Conservation (phyloP, 2,113 vertebrate genomes). For the Cyanoderma ruficeps region DNA sequence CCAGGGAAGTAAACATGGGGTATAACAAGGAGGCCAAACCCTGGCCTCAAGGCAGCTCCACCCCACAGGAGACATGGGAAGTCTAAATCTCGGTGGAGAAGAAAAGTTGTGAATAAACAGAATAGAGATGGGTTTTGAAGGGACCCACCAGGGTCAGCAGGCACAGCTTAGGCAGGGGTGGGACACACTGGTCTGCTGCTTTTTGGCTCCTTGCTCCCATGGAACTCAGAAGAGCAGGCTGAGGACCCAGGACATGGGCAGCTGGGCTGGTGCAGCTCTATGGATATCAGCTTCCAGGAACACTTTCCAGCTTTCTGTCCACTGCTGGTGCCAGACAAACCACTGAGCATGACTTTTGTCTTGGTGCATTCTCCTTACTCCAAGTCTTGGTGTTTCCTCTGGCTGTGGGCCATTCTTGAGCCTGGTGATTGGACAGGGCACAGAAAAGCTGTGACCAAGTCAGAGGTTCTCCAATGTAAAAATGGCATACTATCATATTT, state of each 20-base stretch:
- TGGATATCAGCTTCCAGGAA: neutral
- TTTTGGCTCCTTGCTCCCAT: neutral
- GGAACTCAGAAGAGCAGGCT: neutral
- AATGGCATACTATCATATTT: neutral
- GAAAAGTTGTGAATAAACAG: neutral
- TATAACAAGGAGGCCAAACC: neutral
- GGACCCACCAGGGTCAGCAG: neutral
- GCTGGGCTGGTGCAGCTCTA: neutral
- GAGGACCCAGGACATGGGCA: fast-evolving
- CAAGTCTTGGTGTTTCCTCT: neutral
- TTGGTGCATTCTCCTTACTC: neutral
- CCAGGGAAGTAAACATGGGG: neutral
- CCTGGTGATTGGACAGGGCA: neutral
- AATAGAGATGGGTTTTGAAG: neutral
- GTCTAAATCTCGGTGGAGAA: neutral
- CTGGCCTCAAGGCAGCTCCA: neutral
- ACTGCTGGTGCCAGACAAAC: neutral
- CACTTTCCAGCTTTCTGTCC: neutral
- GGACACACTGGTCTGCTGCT: neutral
- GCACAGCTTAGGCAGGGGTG: neutral
- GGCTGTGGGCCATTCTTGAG: neutral
- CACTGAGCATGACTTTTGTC: neutral
- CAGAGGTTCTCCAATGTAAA: neutral
- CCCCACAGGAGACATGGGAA: fast-evolving
- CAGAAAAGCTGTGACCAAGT: neutral